Percentiles rank a stretch among this genome's conserved stretches.
Evolutionary conservation across 2,888 invertebrate genomes (phyloP).

Genomic region (Eupithecia abbreviata): DNA sequence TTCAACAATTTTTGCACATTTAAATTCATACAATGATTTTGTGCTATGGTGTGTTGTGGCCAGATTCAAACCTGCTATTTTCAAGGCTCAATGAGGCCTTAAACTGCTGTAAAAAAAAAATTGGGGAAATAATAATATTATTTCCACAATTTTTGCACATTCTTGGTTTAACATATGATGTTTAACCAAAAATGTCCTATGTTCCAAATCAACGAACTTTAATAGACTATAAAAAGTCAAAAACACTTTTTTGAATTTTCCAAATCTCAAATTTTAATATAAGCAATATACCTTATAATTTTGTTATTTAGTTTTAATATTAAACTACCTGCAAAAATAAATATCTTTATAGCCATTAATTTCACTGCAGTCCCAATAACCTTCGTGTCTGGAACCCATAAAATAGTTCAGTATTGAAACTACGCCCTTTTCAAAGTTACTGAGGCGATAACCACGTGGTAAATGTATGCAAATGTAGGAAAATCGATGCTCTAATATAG

Average conservation of each 20-base stretch:
- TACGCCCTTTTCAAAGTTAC: constrained; percentile 52
- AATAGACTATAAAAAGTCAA: too few relatives aligned
- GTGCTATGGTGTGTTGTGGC: background rate
- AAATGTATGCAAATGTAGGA: constrained; percentile 41
- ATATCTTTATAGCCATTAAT: constrained; percentile 5
- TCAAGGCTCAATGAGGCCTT: background rate
- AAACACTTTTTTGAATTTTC: too few relatives aligned
- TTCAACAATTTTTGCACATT: too few relatives aligned
- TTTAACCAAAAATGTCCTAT: too few relatives aligned
- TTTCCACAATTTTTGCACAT: too few relatives aligned
- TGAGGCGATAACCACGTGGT: constrained; percentile 40
- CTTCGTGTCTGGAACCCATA: constrained; percentile 56
- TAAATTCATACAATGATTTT: too few relatives aligned
- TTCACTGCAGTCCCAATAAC: constrained; percentile 42
- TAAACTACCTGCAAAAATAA: background rate
- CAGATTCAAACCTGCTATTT: background rate
- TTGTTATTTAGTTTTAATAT: background rate
- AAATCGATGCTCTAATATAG: constrained; percentile 30
- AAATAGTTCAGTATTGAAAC: constrained; percentile 56
- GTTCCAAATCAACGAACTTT: too few relatives aligned
- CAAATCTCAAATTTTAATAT: too few relatives aligned
- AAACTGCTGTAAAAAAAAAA: background rate
- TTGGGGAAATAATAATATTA: background rate
- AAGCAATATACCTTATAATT: too few relatives aligned
- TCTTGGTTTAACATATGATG: too few relatives aligned